These are phyloP conservation scores for Hyppa rectilinea DNA, from an alignment of 2,888 invertebrate genomes.

Conservation along the genomic window DNA sequence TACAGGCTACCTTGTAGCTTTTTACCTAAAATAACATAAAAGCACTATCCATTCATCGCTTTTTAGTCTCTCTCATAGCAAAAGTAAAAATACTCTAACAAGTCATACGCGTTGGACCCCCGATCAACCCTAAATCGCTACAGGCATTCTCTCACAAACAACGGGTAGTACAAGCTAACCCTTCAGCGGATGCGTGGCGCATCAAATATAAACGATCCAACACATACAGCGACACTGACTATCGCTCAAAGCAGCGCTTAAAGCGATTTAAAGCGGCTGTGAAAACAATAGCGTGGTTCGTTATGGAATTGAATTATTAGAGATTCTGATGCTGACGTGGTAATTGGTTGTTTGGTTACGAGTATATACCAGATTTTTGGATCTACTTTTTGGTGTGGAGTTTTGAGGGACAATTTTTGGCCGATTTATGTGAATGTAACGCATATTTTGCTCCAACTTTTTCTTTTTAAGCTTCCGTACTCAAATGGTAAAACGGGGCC, in stretches of 20 bases:
- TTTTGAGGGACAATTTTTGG: neutral
- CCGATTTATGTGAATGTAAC: too few species aligned
- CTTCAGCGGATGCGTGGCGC: constrained; percentile 34
- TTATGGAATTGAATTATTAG: constrained; percentile 37
- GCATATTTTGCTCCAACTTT: too few species aligned
- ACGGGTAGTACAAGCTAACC: constrained; percentile 37
- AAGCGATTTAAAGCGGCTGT: constrained; percentile 52
- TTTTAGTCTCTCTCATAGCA: neutral
- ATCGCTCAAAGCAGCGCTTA: constrained; percentile 40
- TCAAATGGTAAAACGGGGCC: too few species aligned
- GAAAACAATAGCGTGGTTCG: constrained; percentile 22
- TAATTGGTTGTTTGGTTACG: constrained; percentile 6
- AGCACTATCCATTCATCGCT: neutral
- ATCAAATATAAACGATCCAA: constrained; percentile 57
- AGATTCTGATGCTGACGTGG: constrained; percentile 5
- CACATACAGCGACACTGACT: constrained; percentile 33
- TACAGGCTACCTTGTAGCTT: too few species aligned
- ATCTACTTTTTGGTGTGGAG: neutral
- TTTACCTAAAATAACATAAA: neutral
- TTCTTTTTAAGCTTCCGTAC: too few species aligned
- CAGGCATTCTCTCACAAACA: constrained; percentile 32
- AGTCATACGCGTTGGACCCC: too few species aligned
- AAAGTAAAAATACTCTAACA: neutral
- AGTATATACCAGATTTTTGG: neutral
- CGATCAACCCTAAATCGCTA: constrained; percentile 43